Base-by-base conservation (phyloP, 2,888 invertebrate species). In the Noctua janthe region DNA sequence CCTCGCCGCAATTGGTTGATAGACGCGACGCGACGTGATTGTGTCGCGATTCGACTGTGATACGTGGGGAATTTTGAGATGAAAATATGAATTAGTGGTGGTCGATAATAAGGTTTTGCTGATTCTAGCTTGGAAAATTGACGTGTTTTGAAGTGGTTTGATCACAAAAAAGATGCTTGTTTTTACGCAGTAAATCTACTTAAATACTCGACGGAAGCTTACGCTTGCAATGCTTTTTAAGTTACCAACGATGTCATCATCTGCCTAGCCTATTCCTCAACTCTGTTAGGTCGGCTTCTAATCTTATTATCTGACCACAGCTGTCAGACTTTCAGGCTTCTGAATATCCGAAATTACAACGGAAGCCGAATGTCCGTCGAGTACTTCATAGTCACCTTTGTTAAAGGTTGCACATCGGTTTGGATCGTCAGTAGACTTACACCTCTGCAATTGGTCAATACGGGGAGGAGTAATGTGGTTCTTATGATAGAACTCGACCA, bases 391-490 rank as follows among this genome's bases (percentile, higher is more conserved):
- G 75, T 66, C 71, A 49, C 73, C 76, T 80, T 62, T 64, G 82
- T 80, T 82, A 74, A 74, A 78, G 13, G 67, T 51, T 84, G 80
- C 78, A 87, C 77, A 84, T 66, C 51, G 67, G 20, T 74, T 74
- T 71, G 49, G 29, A 47, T 51, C 64, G 80, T 77, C 64, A 80
- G 71, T 78, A 77, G 39, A 39, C 56, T 8, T n/a, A 47, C 56
- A 29, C 20, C 7, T 20, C 20, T 51, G 6, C 49, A 62, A 54
- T 29, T 54, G 56, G 20, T 78, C 64, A 35, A 67, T 43, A 29
- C 1, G 4, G 7, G 23, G 67, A 43, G 23, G 6, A 20, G n/a
- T 43, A 3, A 64, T 13, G 13, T n/a, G 10, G n/a, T 74, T n/a
- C 8, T 39, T n/a, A n/a, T n/a, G n/a, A n/a, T n/a, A n/a, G n/a